Conservation (phyloP, 2,797 vertebrate species). For the Carduelis carduelis region DNA sequence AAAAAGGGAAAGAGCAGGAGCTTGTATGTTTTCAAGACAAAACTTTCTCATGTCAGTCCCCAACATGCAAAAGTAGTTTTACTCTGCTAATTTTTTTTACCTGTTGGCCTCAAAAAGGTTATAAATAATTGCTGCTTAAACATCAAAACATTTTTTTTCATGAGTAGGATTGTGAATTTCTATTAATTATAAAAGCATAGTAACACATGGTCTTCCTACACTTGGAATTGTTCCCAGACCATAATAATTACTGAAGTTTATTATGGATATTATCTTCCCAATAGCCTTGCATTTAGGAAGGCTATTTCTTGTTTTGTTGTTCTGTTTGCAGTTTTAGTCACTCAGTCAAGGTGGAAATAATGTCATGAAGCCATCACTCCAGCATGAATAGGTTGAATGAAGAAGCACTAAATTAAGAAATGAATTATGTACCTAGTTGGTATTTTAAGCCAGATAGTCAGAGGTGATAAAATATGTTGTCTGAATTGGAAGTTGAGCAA, state of each 20-base stretch:
- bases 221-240: neutral
- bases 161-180: neutral
- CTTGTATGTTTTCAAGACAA: neutral
- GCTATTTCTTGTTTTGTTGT: neutral
- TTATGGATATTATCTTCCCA: neutral
- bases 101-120: neutral
- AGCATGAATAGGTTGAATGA: neutral
- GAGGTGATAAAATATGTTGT: neutral
- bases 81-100: neutral
- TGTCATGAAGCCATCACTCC: neutral
- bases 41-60: neutral
- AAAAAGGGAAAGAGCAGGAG: neutral
- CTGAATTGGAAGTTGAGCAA: neutral
- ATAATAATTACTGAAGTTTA: neutral
- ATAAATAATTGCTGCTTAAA: neutral
- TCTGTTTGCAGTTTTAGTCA: neutral
- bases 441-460: neutral
- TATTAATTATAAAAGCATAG: neutral
- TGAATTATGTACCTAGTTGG: neutral
- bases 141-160: neutral
- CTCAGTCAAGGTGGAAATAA: neutral
- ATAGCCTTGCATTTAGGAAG: neutral
- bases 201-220: neutral
- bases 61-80: accelerated
- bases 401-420: neutral